phyloP scores from a whole-genome alignment of 1,140 invertebrate species.

The Onthophagus taurus region DNA sequence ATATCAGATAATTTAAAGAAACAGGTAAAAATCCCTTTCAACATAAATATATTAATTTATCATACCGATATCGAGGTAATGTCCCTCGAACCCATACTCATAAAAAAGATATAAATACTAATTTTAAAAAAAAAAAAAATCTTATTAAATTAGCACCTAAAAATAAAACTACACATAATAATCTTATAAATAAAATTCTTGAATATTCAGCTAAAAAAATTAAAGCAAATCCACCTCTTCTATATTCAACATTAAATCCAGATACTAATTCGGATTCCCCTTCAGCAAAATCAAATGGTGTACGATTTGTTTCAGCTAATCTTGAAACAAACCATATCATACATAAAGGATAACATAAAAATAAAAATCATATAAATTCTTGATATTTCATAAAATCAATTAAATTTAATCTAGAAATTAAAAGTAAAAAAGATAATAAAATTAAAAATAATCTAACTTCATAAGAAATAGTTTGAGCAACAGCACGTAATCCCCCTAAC shows the following conservation, averaged over 20 bases:
- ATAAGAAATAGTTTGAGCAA: constrained; percentile 58
- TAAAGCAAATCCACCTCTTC: constrained; percentile 55
- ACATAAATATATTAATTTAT: constrained; percentile 50
- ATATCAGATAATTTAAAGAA: constrained; percentile 44
- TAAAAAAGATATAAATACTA: constrained; percentile 43
- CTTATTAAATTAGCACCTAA: constrained; percentile 36
- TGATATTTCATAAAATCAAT: constrained; percentile 29
- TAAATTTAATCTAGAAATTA: constrained; percentile 36
- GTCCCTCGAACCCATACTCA: constrained; percentile 48
- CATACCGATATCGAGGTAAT: constrained; percentile 48
- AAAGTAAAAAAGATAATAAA: constrained; percentile 43
- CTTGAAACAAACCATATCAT: constrained; percentile 47
- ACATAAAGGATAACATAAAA: constrained; percentile 41
- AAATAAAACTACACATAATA: constrained; percentile 47
- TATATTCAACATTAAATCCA: constrained; percentile 67
- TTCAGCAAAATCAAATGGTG: constrained; percentile 70
- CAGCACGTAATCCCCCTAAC: constrained; percentile 9
- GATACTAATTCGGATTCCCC: constrained; percentile 65
- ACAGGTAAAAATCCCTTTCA: constrained; percentile 46
- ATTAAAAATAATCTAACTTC: constrained; percentile 51
- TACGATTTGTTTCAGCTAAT: constrained; percentile 62
- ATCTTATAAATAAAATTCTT: constrained; percentile 57
- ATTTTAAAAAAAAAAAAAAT: constrained; percentile 43
- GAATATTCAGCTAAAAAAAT: constrained; percentile 64
- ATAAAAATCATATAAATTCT: constrained; percentile 41